A percentile compares a stretch with the other conserved stretches of the same genome.
phyloP scores from a whole-genome alignment of 2,113 vertebrate species.

The Leptodactylus fuscus region DNA sequence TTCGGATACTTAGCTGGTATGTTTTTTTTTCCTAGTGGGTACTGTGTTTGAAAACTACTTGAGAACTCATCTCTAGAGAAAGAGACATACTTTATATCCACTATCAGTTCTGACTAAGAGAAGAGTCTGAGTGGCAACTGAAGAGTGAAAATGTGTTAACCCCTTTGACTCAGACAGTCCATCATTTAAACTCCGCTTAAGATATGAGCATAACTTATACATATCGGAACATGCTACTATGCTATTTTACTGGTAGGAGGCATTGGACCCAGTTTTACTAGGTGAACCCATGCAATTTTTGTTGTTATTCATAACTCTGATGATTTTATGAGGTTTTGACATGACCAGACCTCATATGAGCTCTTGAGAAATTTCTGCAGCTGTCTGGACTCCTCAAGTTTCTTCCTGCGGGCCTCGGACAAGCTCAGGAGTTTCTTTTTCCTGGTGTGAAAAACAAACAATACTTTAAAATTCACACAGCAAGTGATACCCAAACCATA shows the following conservation, averaged over 20 bases:
- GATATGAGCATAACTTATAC: background rate
- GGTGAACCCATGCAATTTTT: too few species aligned
- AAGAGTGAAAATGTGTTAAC: background rate
- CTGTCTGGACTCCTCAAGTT: conserved; percentile 77
- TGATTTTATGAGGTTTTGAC: background rate
- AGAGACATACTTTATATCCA: too few species aligned
- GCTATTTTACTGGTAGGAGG: background rate
- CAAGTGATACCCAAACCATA: background rate
- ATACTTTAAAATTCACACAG: background rate
- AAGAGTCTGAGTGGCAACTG: background rate
- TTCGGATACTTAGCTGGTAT: too few species aligned
- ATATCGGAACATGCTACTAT: background rate
- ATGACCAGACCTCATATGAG: conserved; percentile 80
- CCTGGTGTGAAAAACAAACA: conserved; percentile 69
- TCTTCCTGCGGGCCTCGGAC: conserved; percentile 67
- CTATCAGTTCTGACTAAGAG: background rate
- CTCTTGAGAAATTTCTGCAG: conserved; percentile 82
- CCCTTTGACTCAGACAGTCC: too few species aligned
- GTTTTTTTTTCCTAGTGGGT: too few species aligned
- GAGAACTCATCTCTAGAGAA: too few species aligned
- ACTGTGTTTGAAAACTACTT: too few species aligned
- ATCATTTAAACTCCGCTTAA: background rate
- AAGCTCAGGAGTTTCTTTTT: conserved; percentile 77
- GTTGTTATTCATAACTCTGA: background rate
- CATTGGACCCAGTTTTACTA: background rate